phyloP scores from a whole-genome alignment of 2,888 invertebrate species.

The Habrosyne pyritoides region DNA sequence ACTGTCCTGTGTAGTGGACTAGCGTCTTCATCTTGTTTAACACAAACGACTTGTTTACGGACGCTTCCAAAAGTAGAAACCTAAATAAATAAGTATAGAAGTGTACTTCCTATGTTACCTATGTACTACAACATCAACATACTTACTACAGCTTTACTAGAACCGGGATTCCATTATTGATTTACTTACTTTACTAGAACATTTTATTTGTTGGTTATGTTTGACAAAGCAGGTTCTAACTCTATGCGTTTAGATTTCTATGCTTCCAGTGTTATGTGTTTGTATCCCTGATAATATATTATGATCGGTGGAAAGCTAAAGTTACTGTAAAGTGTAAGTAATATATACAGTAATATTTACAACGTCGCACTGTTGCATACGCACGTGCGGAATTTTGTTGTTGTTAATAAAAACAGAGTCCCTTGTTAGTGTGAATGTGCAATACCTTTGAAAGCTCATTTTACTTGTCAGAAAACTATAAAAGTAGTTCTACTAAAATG shows the following conservation, averaged over 20 bases:
- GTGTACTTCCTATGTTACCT: neutral
- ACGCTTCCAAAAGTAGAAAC: conserved; percentile 29
- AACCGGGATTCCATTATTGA: too few relatives aligned
- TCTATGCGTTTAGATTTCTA: neutral
- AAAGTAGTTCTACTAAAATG: too few relatives aligned
- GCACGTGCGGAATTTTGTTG: neutral
- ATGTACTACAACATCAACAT: too few relatives aligned
- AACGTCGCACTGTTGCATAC: neutral
- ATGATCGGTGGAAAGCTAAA: neutral
- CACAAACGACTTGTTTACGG: conserved; percentile 42
- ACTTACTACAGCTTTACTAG: too few relatives aligned
- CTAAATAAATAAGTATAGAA: neutral
- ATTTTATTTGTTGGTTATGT: too few relatives aligned
- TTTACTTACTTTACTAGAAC: too few relatives aligned
- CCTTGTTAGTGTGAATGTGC: neutral
- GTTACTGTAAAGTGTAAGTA: conserved; percentile 1
- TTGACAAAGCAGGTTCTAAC: too few relatives aligned
- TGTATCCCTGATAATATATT: neutral
- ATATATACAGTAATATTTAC: neutral
- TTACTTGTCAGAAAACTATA: too few relatives aligned
- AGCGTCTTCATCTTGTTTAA: conserved; percentile 34
- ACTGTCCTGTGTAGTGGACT: conserved; percentile 36
- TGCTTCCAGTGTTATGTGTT: neutral
- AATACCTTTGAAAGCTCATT: too few relatives aligned
- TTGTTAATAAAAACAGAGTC: neutral